Evolutionary conservation across 1,140 invertebrate genomes (phyloP).

Genomic region (Drosophila sturtevanti): DNA sequence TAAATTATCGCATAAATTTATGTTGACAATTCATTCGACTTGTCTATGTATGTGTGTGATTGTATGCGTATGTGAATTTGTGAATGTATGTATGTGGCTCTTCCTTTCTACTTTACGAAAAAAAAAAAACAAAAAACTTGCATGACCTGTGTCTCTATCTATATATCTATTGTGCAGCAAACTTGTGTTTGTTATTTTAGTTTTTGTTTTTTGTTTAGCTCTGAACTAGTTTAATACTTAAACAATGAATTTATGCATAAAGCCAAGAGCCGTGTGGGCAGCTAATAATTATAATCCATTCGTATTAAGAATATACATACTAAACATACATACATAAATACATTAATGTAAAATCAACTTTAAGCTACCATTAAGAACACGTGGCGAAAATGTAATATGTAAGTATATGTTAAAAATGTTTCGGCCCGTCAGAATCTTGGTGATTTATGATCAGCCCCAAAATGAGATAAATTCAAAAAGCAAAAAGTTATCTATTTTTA

Average conservation of each 20-base stretch:
- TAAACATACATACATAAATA: background rate
- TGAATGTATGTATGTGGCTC: slow-evolving; percentile 35
- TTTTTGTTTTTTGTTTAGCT: slow-evolving; percentile 27
- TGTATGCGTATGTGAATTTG: background rate
- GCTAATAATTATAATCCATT: slow-evolving; percentile 17
- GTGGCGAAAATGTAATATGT: slow-evolving; percentile 23
- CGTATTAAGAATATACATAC: background rate
- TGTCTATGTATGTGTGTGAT: background rate
- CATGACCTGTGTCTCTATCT: slow-evolving; percentile 53
- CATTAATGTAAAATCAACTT: background rate
- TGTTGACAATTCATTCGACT: slow-evolving; percentile 68
- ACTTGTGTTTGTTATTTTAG: slow-evolving; percentile 14
- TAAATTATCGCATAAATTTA: slow-evolving; percentile 78
- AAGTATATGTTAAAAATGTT: background rate
- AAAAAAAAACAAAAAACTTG: slow-evolving; percentile 37
- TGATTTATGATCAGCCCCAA: slow-evolving; percentile 1
- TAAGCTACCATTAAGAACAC: slow-evolving; percentile 12
- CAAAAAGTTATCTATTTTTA: background rate
- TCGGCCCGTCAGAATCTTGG: background rate
- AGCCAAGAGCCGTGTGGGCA: background rate
- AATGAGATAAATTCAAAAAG: slow-evolving; percentile 5
- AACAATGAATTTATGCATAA: slow-evolving; percentile 6
- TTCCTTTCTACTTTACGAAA: slow-evolving; percentile 48
- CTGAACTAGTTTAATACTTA: slow-evolving; percentile 67
- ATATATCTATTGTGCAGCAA: slow-evolving; percentile 50